Evolutionary conservation across 2,113 vertebrate genomes (phyloP).

Genomic region (Otis tarda): DNA sequence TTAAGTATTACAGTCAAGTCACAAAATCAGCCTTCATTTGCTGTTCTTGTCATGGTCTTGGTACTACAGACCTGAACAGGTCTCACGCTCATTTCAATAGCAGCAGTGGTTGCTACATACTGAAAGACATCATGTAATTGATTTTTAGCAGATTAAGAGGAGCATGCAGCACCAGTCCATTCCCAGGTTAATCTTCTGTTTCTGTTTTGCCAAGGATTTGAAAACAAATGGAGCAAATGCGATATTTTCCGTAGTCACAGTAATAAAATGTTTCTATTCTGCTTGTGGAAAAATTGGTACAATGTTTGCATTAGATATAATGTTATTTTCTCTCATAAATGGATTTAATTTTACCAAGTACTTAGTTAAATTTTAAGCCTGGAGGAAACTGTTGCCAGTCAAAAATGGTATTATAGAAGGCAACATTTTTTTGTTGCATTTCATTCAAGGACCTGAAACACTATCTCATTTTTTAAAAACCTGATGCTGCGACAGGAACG

Average conservation of each 20-base stretch:
- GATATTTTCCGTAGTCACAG: neutral
- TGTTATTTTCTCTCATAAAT: neutral
- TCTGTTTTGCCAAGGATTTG: neutral
- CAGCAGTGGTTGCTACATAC: neutral
- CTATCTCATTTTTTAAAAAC: neutral
- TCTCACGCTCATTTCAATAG: neutral
- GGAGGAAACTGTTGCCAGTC: neutral
- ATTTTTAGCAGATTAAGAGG: neutral
- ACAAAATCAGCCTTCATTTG: neutral
- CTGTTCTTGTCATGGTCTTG: neutral
- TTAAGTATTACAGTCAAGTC: neutral
- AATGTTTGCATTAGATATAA: neutral
- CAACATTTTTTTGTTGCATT: neutral
- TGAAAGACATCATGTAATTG: neutral
- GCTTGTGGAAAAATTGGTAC: neutral
- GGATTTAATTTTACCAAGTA: neutral
- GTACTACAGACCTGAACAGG: fast-evolving
- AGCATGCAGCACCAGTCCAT: neutral
- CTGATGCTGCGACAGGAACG: neutral
- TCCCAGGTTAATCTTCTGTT: neutral
- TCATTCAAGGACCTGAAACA: neutral
- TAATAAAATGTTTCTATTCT: neutral
- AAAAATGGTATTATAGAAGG: neutral
- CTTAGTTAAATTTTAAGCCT: neutral
- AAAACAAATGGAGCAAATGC: neutral